Evolutionary conservation across 1,140 invertebrate genomes (phyloP).

Genomic region (Brachionus angularis): DNA sequence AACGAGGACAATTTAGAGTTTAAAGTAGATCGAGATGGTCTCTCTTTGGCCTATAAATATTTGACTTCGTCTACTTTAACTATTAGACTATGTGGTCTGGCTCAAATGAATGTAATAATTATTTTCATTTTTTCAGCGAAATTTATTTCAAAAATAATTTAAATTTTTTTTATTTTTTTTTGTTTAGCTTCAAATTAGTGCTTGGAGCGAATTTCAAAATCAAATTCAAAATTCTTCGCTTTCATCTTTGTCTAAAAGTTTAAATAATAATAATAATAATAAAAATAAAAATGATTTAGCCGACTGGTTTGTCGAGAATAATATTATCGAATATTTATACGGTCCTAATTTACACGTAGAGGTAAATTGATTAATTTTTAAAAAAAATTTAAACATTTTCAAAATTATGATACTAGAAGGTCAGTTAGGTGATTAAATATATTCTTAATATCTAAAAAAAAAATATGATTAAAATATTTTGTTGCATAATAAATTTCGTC

Average conservation of each 20-base stretch:
- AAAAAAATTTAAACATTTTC: no score
- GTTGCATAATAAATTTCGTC: no score
- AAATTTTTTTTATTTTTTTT: slow-evolving; percentile 34
- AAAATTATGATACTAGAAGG: no score
- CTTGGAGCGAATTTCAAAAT: slow-evolving; percentile 30
- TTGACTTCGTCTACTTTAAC: slow-evolving; percentile 83
- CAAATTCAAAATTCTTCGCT: neutral
- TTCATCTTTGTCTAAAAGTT: neutral
- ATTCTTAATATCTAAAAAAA: no score
- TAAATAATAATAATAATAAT: slow-evolving; percentile 44
- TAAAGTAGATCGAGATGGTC: slow-evolving; percentile 70
- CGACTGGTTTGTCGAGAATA: slow-evolving; percentile 80
- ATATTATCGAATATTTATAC: slow-evolving; percentile 88
- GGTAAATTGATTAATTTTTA: no score
- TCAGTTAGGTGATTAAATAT: no score
- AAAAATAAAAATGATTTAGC: slow-evolving; percentile 72
- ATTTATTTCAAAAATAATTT: neutral
- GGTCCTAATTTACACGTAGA: slow-evolving; percentile 91
- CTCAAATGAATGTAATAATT: slow-evolving; percentile 93
- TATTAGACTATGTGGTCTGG: slow-evolving; percentile 80
- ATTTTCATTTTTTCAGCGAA: slow-evolving; percentile 51
- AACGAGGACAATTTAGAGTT: neutral
- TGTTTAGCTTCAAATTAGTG: slow-evolving; percentile 7
- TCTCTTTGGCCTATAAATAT: slow-evolving; percentile 87
- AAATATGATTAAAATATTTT: no score